These are phyloP conservation scores for Suillia variegata DNA, from an alignment of 2,888 invertebrate species.

Conservation along the genomic window DNA sequence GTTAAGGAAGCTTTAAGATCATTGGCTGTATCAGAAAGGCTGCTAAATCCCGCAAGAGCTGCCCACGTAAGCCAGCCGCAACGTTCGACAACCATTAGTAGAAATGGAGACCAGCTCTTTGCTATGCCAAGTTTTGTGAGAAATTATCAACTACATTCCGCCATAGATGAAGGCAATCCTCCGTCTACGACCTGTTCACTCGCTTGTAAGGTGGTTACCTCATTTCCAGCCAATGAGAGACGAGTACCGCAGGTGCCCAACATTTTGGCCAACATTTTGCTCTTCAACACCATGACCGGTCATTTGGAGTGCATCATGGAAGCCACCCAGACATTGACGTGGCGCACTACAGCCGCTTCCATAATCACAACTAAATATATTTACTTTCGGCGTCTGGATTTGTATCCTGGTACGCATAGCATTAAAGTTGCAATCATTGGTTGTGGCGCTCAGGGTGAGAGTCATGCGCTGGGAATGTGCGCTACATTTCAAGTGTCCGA, in stretches of 20 bases:
- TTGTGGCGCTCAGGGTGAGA: constrained; percentile 63
- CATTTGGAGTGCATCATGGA: constrained; percentile 62
- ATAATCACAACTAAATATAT: constrained; percentile 65
- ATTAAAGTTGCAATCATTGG: constrained; percentile 62
- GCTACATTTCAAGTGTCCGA: constrained; percentile 62
- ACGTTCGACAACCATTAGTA: constrained; percentile 51
- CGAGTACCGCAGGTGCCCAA: constrained; percentile 55
- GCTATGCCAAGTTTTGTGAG: constrained; percentile 63
- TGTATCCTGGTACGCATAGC: constrained; percentile 6
- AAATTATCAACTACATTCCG: constrained; percentile 51
- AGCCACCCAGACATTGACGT: constrained; percentile 65
- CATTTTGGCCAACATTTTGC: constrained; percentile 61
- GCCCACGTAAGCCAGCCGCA: constrained; percentile 51
- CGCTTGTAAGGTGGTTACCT: too few species aligned
- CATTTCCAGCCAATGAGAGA: constrained; percentile 56
- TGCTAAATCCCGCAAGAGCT: not conserved
- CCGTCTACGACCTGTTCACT: too few species aligned
- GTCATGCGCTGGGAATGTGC: constrained; percentile 64
- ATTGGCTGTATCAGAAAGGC: constrained; percentile 33
- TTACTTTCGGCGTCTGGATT: constrained; percentile 48
- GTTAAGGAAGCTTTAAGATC: constrained; percentile 59
- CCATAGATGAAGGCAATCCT: too few species aligned
- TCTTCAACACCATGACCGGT: constrained; percentile 61
- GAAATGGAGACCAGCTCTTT: constrained; percentile 42
- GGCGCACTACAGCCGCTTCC: constrained; percentile 67